phyloP scores from a whole-genome alignment of 2,888 invertebrate species.

The Acrobasis repandana region DNA sequence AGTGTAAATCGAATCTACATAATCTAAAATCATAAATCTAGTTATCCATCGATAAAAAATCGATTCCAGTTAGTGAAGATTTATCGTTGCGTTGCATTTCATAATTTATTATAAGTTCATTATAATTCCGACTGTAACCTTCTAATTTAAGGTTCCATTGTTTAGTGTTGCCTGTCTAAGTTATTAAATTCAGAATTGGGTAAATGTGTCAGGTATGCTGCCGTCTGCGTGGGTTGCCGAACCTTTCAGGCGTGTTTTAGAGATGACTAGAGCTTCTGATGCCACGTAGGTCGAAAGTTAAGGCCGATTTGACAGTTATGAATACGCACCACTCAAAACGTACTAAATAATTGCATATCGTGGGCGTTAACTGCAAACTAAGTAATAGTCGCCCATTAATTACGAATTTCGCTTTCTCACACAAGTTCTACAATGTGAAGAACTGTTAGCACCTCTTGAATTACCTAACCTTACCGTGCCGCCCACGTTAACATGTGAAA shows the following conservation, averaged over 20 bases:
- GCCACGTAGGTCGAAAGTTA: conserved; percentile 68
- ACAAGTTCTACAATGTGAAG: conserved; percentile 13
- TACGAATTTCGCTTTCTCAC: conserved; percentile 29
- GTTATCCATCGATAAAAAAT: conserved; percentile 21
- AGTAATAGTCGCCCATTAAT: conserved; percentile 41
- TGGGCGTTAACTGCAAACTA: conserved; percentile 46
- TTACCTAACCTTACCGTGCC: conserved; percentile 6
- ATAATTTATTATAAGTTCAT: conserved; percentile 47
- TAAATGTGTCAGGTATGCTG: conserved; percentile 67
- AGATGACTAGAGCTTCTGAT: conserved; percentile 62
- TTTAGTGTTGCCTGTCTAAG: conserved; percentile 64
- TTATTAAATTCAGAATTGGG: conserved; percentile 68
- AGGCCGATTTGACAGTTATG: conserved; percentile 72
- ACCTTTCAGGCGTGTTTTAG: conserved; percentile 58
- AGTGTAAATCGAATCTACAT: conserved; percentile 20
- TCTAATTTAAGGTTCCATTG: conserved; percentile 70
- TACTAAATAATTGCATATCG: conserved; percentile 55
- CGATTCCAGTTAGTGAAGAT: conserved; percentile 20
- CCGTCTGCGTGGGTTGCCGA: conserved; percentile 61
- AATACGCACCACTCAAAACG: conserved; percentile 55
- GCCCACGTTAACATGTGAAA: conserved; percentile 1
- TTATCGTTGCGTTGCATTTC: conserved; percentile 38
- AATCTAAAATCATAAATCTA: conserved; percentile 20
- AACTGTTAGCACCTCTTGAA: conserved; percentile 9
- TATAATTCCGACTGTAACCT: conserved; percentile 55